phyloP scores from a whole-genome alignment of 2,888 invertebrate genomes.

The Maniola hyperantus region DNA sequence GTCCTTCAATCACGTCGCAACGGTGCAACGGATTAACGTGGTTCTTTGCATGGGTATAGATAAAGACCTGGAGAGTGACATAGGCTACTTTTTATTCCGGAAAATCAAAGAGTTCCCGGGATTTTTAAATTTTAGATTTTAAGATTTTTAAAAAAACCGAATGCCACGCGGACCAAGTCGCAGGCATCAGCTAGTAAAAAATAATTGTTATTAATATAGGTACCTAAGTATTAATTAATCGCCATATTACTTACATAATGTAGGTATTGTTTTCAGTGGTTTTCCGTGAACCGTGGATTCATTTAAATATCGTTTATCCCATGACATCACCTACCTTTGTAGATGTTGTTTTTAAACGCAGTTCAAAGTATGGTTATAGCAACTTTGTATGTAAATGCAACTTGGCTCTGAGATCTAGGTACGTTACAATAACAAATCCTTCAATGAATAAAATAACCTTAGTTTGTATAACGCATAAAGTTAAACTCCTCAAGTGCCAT shows the following conservation, averaged over 20 bases:
- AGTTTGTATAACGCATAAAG: no score
- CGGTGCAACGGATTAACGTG: no score
- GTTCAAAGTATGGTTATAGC: slow-evolving; percentile 3
- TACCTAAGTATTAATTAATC: not conserved
- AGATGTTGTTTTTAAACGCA: slow-evolving; percentile 18
- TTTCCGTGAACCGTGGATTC: slow-evolving; percentile 23
- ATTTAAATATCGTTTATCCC: slow-evolving; percentile 15
- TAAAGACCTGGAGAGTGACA: no score
- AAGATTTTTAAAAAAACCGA: no score
- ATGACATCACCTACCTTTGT: slow-evolving; percentile 31
- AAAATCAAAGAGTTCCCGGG: no score
- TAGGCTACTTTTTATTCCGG: no score
- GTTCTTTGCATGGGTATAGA: no score
- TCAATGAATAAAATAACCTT: no score
- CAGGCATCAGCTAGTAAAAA: slow-evolving; percentile 2
- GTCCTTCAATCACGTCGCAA: no score
- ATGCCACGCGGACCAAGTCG: no score
- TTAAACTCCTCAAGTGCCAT: no score
- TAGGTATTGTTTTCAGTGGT: slow-evolving; percentile 16
- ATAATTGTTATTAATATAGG: slow-evolving; percentile 5
- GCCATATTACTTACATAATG: not conserved
- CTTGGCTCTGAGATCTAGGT: not conserved
- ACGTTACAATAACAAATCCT: not conserved
- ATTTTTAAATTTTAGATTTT: no score
- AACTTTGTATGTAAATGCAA: slow-evolving; percentile 4